Evolutionary conservation across 2,888 invertebrate genomes (phyloP).

Genomic region (Suillia variegata): DNA sequence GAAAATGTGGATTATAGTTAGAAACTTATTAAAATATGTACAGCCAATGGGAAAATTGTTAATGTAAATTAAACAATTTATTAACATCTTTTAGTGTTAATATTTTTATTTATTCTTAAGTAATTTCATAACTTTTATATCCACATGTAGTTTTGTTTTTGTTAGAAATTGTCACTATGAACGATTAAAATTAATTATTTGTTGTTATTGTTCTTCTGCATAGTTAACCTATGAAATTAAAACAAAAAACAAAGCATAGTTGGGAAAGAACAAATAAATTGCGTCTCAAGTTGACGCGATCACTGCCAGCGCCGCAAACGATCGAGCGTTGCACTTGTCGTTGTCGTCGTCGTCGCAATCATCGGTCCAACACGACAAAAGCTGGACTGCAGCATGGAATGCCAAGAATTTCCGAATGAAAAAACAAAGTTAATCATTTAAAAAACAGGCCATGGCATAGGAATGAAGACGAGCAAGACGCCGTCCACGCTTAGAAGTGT

Average conservation of each 20-base stretch:
- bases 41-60: slow-evolving; percentile 6
- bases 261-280: slow-evolving; percentile 13
- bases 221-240: slow-evolving; percentile 12
- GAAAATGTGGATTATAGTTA: no score
- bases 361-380: no score
- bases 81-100: no score
- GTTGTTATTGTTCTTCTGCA: background rate
- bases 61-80: background rate
- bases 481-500: no score
- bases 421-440: slow-evolving; percentile 1
- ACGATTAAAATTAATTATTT: no score
- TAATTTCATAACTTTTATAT: no score
- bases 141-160: no score
- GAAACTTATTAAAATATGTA: background rate
- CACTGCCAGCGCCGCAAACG: background rate
- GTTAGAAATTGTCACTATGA: no score
- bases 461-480: background rate
- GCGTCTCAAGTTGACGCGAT: slow-evolving; percentile 5
- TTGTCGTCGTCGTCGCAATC: no score
- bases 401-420: slow-evolving; percentile 32
- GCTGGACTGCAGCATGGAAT: slow-evolving; percentile 30
- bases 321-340: background rate
- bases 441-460: slow-evolving; percentile 5
- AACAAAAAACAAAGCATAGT: slow-evolving; percentile 3
- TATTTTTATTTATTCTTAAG: no score